Evolutionary conservation across 2,888 invertebrate species (phyloP).

Genomic region (Seira ritae): DNA sequence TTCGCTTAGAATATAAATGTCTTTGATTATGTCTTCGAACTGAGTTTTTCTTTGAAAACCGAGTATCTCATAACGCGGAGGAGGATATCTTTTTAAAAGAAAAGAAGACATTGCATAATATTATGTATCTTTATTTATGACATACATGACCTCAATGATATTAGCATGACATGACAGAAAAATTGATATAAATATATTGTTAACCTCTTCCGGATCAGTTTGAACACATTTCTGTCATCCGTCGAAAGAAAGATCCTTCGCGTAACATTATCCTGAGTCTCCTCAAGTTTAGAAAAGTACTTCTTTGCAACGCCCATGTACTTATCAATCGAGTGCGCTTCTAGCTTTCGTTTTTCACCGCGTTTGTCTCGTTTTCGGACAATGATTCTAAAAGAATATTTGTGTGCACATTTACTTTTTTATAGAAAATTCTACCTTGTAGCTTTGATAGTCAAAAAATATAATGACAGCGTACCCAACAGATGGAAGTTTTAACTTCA

Average conservation of each 20-base stretch:
- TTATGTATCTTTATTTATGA: neutral
- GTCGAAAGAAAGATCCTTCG: slow-evolving; percentile 63
- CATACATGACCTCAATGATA: too few relatives aligned
- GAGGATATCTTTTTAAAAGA: slow-evolving; percentile 54
- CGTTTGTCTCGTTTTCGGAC: slow-evolving; percentile 64
- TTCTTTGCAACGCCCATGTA: slow-evolving; percentile 63
- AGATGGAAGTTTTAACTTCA: slow-evolving; percentile 54
- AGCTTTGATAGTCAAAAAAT: too few relatives aligned
- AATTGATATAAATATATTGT: too few relatives aligned
- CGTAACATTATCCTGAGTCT: slow-evolving; percentile 34
- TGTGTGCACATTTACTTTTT: too few relatives aligned
- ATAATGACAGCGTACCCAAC: too few relatives aligned
- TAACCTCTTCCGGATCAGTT: slow-evolving; percentile 60
- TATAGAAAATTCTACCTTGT: too few relatives aligned
- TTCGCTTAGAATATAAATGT: slow-evolving; percentile 60
- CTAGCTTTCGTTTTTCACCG: slow-evolving; percentile 63
- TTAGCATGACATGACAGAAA: too few relatives aligned
- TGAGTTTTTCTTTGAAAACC: slow-evolving; percentile 56
- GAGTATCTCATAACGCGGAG: slow-evolving; percentile 66
- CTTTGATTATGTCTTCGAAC: slow-evolving; percentile 63
- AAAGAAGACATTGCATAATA: neutral
- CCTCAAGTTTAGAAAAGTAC: slow-evolving; percentile 61
- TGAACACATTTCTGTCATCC: slow-evolving; percentile 64
- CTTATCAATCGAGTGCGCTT: slow-evolving; percentile 60
- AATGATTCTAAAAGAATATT: slow-evolving; percentile 60